A percentile compares a stretch with the other conserved stretches of the same genome.
Evolutionary conservation across 2,888 invertebrate species (phyloP).

Genomic region (Dicycla oo): DNA sequence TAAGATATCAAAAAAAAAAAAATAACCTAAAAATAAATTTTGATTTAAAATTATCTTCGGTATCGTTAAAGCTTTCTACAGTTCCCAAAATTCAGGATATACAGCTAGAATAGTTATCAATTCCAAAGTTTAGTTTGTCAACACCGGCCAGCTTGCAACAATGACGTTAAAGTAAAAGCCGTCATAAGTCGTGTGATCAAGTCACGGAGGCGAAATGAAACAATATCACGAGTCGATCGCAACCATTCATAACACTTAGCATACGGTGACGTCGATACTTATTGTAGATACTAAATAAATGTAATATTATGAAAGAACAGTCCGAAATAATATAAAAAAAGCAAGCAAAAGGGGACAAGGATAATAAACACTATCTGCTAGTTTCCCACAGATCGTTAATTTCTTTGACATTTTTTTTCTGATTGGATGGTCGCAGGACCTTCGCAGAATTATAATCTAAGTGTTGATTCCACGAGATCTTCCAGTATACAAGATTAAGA

Average conservation of each 20-base stretch:
- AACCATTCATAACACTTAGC: constrained; percentile 27
- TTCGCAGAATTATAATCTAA: neutral
- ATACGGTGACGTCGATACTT: neutral
- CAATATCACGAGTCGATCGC: constrained; percentile 58
- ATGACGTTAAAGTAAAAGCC: constrained; percentile 70
- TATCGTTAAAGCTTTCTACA: too few relatives aligned
- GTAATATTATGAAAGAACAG: neutral
- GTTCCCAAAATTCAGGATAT: neutral
- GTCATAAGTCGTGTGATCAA: constrained; percentile 70
- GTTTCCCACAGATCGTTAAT: too few relatives aligned
- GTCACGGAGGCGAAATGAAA: constrained; percentile 67
- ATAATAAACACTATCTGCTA: too few relatives aligned
- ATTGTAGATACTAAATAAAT: neutral
- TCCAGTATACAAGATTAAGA: neutral
- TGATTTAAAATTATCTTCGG: neutral
- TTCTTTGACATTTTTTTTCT: too few relatives aligned
- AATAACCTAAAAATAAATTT: too few relatives aligned
- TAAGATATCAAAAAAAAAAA: too few relatives aligned
- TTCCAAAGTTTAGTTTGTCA: constrained; percentile 19
- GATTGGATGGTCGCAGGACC: too few relatives aligned
- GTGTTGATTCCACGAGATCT: neutral
- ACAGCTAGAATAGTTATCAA: constrained; percentile 9
- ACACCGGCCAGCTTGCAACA: constrained; percentile 47
- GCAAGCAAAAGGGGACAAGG: too few relatives aligned
- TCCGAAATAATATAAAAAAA: neutral